These are phyloP conservation scores for Microtus obscurus DNA, from an alignment of 2,797 vertebrate species.

Conservation along the genomic window DNA sequence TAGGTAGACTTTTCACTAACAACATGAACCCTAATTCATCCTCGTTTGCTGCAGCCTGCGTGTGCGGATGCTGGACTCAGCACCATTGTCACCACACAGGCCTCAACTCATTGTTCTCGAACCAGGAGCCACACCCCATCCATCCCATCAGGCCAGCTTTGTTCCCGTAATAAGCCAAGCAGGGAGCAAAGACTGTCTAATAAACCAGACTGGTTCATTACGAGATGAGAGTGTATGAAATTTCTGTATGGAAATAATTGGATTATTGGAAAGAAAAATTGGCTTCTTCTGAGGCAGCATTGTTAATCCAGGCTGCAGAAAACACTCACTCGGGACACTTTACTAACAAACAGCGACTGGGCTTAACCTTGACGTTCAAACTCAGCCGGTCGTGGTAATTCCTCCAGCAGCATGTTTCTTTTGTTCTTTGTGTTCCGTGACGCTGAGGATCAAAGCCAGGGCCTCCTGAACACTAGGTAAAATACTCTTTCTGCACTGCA, in stretches of 20 bases:
- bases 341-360: not conserved
- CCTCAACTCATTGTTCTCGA: not conserved
- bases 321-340: not conserved
- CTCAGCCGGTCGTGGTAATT: not conserved
- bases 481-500: no score
- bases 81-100: rapidly evolving
- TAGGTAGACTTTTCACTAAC: not conserved
- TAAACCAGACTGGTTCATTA: not conserved
- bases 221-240: not conserved
- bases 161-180: not conserved
- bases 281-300: not conserved
- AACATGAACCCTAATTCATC: not conserved
- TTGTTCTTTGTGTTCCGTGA: not conserved
- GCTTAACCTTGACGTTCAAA: not conserved
- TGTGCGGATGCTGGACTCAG: not conserved
- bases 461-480: not conserved
- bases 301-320: not conserved
- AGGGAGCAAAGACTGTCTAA: not conserved
- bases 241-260: not conserved
- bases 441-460: not conserved
- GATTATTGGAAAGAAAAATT: not conserved
- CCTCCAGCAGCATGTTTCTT: not conserved
- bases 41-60: no score
- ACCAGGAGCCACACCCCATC: no score
- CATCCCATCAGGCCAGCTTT: not conserved